Percentiles rank a stretch among this genome's conserved stretches.
Evolutionary conservation across 2,113 vertebrate genomes (phyloP).

Genomic region (human (Homo sapiens)): GRCh38 chr3:75167501-75168000

Average conservation of each 20-base stretch:
- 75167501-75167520: background rate
- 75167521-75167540: accelerated
- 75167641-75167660: background rate
- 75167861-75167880: no score
- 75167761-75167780: background rate
- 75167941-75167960: no score
- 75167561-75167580: background rate
- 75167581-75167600: background rate
- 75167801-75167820: no score
- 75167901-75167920: no score
- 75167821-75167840: no score
- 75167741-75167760: background rate
- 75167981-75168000: no score
- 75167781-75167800: no score
- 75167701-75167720: background rate
- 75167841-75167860: no score
- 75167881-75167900: no score
- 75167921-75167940: no score
- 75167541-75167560: background rate
- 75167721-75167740: background rate
- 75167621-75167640: background rate
- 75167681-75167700: background rate
- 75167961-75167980: no score
- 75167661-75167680: background rate
- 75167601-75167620: background rate